A percentile compares a stretch with the other conserved stretches of the same genome.
phyloP scores from a whole-genome alignment of 1,140 invertebrate species.

The Drosophila takahashii region DNA sequence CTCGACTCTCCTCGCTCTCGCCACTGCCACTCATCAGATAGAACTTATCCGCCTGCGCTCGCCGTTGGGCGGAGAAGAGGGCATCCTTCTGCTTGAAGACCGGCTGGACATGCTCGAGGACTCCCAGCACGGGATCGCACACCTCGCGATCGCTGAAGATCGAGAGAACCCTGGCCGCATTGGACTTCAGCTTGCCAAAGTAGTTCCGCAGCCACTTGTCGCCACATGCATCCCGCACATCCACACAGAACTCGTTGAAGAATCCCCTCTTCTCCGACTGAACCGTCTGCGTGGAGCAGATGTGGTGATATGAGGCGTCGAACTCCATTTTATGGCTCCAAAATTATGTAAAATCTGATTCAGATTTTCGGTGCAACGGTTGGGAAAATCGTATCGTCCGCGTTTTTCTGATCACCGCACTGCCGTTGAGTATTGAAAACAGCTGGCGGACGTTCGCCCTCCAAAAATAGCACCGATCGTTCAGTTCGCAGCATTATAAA shows the following conservation, averaged over 20 bases:
- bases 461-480: slow-evolving; percentile 73
- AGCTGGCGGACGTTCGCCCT: slow-evolving; percentile 60
- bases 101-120: slow-evolving; percentile 85
- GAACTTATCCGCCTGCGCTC: slow-evolving; percentile 85
- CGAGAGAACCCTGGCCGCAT: slow-evolving; percentile 85
- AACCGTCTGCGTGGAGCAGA: slow-evolving; percentile 87
- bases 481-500: slow-evolving; percentile 67
- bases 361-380: slow-evolving; percentile 16
- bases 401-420: slow-evolving; percentile 47
- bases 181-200: slow-evolving; percentile 86
- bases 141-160: slow-evolving; percentile 86
- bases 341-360: slow-evolving; percentile 67
- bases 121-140: slow-evolving; percentile 84
- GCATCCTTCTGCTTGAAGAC: slow-evolving; percentile 86
- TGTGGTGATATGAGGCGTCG: slow-evolving; percentile 78
- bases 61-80: slow-evolving; percentile 79
- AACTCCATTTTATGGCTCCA: slow-evolving; percentile 57
- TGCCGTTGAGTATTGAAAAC: slow-evolving; percentile 58
- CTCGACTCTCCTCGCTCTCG: slow-evolving; percentile 34
- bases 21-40: slow-evolving; percentile 77
- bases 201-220: slow-evolving; percentile 86
- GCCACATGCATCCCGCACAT: slow-evolving; percentile 83
- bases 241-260: slow-evolving; percentile 86
- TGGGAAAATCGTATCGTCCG: slow-evolving; percentile 35
- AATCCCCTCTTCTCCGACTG: slow-evolving; percentile 87